phyloP scores from a whole-genome alignment of 2,797 vertebrate genomes.

The Protosalanx chinensis region DNA sequence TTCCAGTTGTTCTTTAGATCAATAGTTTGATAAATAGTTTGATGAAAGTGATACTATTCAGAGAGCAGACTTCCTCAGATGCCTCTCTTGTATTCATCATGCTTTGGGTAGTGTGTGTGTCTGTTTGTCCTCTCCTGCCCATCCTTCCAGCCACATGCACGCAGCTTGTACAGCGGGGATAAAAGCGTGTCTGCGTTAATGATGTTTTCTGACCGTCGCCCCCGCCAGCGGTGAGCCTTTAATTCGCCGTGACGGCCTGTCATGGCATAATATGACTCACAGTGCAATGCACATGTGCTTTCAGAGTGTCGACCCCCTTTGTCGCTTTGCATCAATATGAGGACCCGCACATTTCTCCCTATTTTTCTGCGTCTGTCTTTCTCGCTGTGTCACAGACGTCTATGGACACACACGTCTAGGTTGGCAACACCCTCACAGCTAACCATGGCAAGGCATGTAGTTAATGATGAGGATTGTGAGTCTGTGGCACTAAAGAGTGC shows the following conservation, averaged over 20 bases:
- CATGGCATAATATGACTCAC: slow-evolving; percentile 58
- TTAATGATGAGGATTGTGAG: background rate
- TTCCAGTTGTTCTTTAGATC: too few relatives aligned
- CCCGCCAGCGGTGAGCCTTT: slow-evolving; percentile 45
- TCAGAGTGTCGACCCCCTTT: slow-evolving; percentile 42
- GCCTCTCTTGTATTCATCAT: background rate
- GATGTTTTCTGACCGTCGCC: slow-evolving; percentile 51
- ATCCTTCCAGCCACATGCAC: background rate
- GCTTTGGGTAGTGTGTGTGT: slow-evolving; percentile 5
- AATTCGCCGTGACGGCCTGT: slow-evolving; percentile 60
- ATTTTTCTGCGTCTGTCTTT: slow-evolving; percentile 21
- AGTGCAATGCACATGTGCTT: slow-evolving; percentile 59
- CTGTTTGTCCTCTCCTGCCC: background rate
- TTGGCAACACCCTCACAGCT: too few relatives aligned
- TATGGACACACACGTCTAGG: slow-evolving; percentile 2
- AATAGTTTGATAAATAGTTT: too few relatives aligned
- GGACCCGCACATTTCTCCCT: slow-evolving; percentile 37
- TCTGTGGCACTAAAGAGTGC: slow-evolving; percentile 34
- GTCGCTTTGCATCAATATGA: slow-evolving; percentile 39
- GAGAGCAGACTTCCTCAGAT: too few relatives aligned
- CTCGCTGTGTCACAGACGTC: slow-evolving; percentile 12
- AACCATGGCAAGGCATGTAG: background rate
- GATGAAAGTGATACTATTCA: too few relatives aligned
- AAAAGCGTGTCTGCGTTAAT: slow-evolving; percentile 44
- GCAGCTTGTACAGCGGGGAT: slow-evolving; percentile 8